Evolutionary conservation across 2,888 invertebrate genomes (phyloP).

Genomic region (Meiosimyza platycephala): DNA sequence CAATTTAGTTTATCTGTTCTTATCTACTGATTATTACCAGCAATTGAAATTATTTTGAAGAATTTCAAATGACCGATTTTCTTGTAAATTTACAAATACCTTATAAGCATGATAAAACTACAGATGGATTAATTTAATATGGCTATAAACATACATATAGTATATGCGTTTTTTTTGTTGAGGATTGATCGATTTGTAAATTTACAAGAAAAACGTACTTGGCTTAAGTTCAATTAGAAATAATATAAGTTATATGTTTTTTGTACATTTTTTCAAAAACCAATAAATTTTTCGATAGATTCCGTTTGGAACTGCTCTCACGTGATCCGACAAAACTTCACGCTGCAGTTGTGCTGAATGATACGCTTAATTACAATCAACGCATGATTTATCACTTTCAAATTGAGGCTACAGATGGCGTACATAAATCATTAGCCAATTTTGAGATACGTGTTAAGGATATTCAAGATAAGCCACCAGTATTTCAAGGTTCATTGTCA

Average conservation of each 20-base stretch:
- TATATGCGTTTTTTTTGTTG: too few species aligned
- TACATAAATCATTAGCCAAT: constrained; percentile 77
- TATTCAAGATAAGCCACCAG: constrained; percentile 88
- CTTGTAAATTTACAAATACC: too few species aligned
- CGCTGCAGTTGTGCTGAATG: constrained; percentile 79
- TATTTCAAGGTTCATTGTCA: constrained; percentile 83
- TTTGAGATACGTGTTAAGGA: constrained; percentile 85
- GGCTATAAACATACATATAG: too few species aligned
- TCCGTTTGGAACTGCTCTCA: constrained; percentile 58
- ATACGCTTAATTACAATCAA: constrained; percentile 80
- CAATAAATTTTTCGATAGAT: constrained; percentile 50
- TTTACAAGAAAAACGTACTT: too few species aligned
- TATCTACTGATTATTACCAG: too few species aligned
- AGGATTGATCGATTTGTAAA: too few species aligned
- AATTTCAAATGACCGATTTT: too few species aligned
- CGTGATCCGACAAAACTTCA: constrained; percentile 73
- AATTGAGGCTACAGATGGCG: constrained; percentile 83
- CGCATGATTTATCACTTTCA: constrained; percentile 82
- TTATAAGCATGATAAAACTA: too few species aligned
- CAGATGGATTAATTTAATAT: too few species aligned
- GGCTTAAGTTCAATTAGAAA: too few species aligned
- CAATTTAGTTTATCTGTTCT: too few species aligned
- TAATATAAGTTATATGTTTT: background rate
- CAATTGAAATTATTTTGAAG: too few species aligned
- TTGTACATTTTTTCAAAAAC: background rate